A percentile compares a stretch with the other conserved stretches of the same genome.
These are phyloP conservation scores for Axea sp. DNA, from an alignment of 2,888 invertebrate species.

Conservation along the genomic window DNA sequence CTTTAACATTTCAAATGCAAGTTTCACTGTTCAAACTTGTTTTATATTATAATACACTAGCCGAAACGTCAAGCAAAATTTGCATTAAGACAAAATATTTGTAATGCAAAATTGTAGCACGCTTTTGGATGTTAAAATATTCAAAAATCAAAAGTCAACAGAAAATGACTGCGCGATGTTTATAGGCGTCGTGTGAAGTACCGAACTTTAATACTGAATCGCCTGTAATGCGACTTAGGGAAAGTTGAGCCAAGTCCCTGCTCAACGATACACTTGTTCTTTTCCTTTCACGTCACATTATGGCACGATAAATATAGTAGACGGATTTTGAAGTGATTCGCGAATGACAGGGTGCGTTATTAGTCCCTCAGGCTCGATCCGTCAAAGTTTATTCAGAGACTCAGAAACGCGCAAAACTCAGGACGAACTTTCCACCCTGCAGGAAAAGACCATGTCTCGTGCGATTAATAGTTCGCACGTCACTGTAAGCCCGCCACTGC, in stretches of 20 bases:
- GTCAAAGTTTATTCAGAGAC: conserved; percentile 63
- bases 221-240: conserved; percentile 34
- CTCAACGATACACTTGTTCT: conserved; percentile 39
- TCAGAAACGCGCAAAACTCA: conserved; percentile 54
- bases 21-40: too few species aligned
- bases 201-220: conserved; percentile 25
- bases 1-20: too few species aligned
- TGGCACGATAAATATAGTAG: conserved; percentile 63
- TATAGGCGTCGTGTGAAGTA: conserved; percentile 1
- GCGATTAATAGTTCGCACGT: conserved; percentile 69
- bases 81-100: too few species aligned
- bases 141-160: background rate
- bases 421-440: conserved; percentile 53
- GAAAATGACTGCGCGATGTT: conserved; percentile 17
- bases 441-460: conserved; percentile 54
- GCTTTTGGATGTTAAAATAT: too few species aligned
- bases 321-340: conserved; percentile 60
- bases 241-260: conserved; percentile 39
- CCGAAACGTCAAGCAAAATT: too few species aligned
- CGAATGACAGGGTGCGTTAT: conserved; percentile 54
- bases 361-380: conserved; percentile 63
- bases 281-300: conserved; percentile 52
- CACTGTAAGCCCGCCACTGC: conserved; percentile 46
- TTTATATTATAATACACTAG: too few species aligned
- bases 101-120: too few species aligned